Evolutionary conservation across 2,113 vertebrate genomes (phyloP), one percentile per base, ranked within the genome.

Genomic region (Strix uralensis): DNA sequence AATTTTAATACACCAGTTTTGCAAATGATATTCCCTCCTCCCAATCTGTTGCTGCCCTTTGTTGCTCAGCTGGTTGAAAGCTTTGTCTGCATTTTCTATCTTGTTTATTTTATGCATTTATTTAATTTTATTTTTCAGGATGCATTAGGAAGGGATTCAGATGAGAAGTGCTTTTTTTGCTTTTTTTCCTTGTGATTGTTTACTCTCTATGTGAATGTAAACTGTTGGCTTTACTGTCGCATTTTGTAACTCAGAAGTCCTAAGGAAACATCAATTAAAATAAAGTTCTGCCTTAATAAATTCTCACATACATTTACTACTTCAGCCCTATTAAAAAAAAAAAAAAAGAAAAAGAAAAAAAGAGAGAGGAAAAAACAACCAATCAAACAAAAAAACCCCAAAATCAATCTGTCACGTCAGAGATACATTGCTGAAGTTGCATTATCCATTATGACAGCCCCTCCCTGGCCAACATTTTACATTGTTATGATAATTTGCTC

Each of bases 401-500:
- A 44, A 72, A 82, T 27, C 29, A 65, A 75, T 58, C 34, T 86
- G 40, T 80, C 49, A 65, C 21, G 34, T 74, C 47, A 40, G 19
- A 78, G 62, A 9, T 30, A 57, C 26, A 44, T 55, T 75, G 57
- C 62, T 90, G 55, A 61, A 66, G 46, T 54, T 71, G 38, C 7
- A 36, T 91, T 95, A 92, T 46, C 51, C 55, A 17, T 46, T 58
- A 52, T 47, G 93, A 91, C 86, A 89, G 22, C 29, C 67, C 20
- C 11, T 80, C 75, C 42, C 42, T n/a, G 26, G 80, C 9, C 55
- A 95, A 21, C 29, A 55, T 95, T 97, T 88, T 77, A 71, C 25
- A 67, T 23, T 84, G 51, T 92, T 96, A 84, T 38, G 59, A 81
- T 84, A 78, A 96, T 94, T 91, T 55, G 6, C 29, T 91, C 32